Conservation (phyloP, 2,113 vertebrate species). For the Lampris incognitus region DNA sequence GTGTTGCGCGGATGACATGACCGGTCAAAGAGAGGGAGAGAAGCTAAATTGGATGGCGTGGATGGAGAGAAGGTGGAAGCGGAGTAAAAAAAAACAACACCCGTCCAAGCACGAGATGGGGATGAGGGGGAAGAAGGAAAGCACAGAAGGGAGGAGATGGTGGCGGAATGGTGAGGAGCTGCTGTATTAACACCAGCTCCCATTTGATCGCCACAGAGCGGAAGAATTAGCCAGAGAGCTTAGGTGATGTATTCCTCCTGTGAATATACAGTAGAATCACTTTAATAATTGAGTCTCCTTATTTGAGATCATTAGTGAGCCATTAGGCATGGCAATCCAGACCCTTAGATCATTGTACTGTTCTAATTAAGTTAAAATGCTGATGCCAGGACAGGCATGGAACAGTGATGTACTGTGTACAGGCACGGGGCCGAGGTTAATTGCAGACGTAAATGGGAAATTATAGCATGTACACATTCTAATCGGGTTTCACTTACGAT, state of each 20-base stretch:
- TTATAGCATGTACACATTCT: conserved; percentile 46
- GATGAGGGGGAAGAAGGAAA: background rate
- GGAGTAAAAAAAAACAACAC: background rate
- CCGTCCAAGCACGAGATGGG: background rate
- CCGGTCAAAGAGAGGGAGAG: too few relatives aligned
- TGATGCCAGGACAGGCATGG: conserved; percentile 54
- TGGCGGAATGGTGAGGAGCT: background rate
- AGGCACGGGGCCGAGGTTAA: conserved; percentile 58
- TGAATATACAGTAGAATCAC: conserved; percentile 56
- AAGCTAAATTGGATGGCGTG: background rate
- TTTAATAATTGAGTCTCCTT: conserved; percentile 66
- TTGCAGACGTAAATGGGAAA: conserved; percentile 63
- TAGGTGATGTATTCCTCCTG: conserved; percentile 28
- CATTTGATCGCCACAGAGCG: conserved; percentile 7
- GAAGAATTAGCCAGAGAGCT: conserved; percentile 2
- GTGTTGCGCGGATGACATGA: background rate
- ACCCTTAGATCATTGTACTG: conserved; percentile 57
- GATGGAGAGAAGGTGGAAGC: background rate
- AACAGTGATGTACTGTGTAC: conserved; percentile 57
- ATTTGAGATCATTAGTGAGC: conserved; percentile 64
- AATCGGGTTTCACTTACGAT: conserved; percentile 28
- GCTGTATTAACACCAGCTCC: conserved; percentile 7
- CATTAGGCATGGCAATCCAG: conserved; percentile 62
- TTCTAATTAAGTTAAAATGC: conserved; percentile 68
- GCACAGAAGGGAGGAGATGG: background rate